phyloP scores from a whole-genome alignment of 1,140 invertebrate genomes.

The Hydropsyche tenuis region DNA sequence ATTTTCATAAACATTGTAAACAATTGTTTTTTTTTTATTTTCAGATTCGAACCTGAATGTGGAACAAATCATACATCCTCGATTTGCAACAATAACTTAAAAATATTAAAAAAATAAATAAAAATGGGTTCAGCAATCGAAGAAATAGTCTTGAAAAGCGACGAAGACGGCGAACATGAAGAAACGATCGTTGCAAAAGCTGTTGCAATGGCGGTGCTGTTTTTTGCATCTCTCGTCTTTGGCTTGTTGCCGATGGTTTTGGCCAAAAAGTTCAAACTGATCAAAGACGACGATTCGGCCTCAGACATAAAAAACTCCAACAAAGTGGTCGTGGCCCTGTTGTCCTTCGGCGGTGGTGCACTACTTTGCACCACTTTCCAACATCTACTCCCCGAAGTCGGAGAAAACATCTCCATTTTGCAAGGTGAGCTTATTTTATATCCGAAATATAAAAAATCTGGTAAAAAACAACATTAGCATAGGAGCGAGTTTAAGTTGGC shows the following conservation, averaged over 20 bases:
- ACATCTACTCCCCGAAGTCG: conserved; percentile 88
- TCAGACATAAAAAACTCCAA: conserved; percentile 59
- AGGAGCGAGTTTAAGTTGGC: no score
- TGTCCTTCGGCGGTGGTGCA: conserved; percentile 91
- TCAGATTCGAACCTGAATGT: no score
- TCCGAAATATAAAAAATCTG: no score
- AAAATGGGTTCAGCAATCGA: no score
- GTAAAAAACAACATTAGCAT: no score
- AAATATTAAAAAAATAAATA: no score
- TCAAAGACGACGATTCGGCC: conserved; percentile 52
- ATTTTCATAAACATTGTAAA: no score
- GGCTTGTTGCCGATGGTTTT: conserved; percentile 74
- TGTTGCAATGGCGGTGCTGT: conserved; percentile 76
- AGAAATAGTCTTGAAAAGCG: neutral
- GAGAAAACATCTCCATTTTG: conserved; percentile 69
- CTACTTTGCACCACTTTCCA: conserved; percentile 88
- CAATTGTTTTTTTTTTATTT: no score
- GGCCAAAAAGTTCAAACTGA: conserved; percentile 69
- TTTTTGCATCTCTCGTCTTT: conserved; percentile 72
- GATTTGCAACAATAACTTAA: no score
- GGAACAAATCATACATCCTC: no score
- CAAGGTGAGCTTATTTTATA: conserved; percentile 62
- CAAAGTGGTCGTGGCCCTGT: conserved; percentile 60
- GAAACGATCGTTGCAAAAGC: conserved; percentile 69
- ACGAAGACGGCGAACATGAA: conserved; percentile 54